These are phyloP conservation scores for Dendronephthya gigantea DNA, from an alignment of 64 coral and sea anemone genomes.

Conservation along the genomic window DNA sequence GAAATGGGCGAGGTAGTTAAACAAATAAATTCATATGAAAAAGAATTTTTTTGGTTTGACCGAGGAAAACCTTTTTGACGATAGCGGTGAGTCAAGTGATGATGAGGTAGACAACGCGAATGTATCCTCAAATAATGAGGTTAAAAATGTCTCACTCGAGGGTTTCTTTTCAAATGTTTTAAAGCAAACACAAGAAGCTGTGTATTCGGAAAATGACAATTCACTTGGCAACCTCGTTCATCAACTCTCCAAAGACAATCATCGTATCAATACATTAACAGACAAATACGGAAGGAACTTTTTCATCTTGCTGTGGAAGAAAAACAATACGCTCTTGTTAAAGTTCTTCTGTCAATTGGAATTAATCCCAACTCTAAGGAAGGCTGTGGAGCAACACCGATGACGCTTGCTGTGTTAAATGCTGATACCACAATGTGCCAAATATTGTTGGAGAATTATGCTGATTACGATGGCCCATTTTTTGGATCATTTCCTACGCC, in stretches of 20 bases:
- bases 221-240: background rate
- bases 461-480: background rate
- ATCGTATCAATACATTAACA: background rate
- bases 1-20: background rate
- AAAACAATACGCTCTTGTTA: background rate
- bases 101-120: background rate
- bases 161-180: background rate
- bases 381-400: background rate
- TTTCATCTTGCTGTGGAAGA: background rate
- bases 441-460: background rate
- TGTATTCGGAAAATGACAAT: background rate
- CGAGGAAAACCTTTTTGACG: background rate
- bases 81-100: background rate
- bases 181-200: background rate
- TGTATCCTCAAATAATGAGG: background rate
- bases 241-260: background rate
- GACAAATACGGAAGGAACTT: background rate
- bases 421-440: background rate
- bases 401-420: background rate
- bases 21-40: background rate
- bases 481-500: background rate
- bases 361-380: conserved; percentile 5
- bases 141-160: background rate
- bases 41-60: background rate
- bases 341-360: background rate